phyloP scores from a whole-genome alignment of 2,113 vertebrate species.

The Macquaria australasica region DNA sequence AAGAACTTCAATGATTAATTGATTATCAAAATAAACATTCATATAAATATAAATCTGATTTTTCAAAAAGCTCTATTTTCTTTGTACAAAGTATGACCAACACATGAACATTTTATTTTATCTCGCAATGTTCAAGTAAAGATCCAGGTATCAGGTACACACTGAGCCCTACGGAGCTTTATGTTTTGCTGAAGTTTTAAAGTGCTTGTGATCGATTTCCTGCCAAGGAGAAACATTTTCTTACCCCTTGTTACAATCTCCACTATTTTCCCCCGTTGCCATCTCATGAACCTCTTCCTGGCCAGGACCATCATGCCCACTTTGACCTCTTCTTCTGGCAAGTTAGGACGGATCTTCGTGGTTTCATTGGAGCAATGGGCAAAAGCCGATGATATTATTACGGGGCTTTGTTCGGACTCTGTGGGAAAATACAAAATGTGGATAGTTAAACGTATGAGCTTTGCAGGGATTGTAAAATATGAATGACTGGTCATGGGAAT shows the following conservation, averaged over 20 bases:
- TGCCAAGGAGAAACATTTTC: not conserved
- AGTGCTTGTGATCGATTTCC: too few relatives aligned
- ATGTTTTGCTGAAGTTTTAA: not conserved
- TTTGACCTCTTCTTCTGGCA: slow-evolving; percentile 86
- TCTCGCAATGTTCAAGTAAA: not conserved
- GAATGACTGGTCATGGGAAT: not conserved
- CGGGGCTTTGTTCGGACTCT: not conserved
- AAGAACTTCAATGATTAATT: not conserved
- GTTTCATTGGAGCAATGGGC: slow-evolving; percentile 38
- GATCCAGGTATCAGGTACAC: not conserved
- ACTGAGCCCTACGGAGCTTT: too few relatives aligned
- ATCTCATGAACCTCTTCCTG: slow-evolving; percentile 88
- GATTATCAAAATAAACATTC: not conserved
- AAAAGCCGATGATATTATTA: slow-evolving; percentile 39
- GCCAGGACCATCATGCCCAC: slow-evolving; percentile 90
- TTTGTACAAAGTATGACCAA: not conserved
- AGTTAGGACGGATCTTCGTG: slow-evolving; percentile 49
- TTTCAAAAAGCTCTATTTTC: not conserved
- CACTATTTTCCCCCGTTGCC: slow-evolving; percentile 91
- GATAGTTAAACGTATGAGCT: not conserved
- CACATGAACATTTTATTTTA: not conserved
- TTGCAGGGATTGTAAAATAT: not conserved
- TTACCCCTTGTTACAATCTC: slow-evolving; percentile 88
- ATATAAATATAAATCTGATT: too few relatives aligned
- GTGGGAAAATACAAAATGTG: not conserved